Evolutionary conservation across 1,140 invertebrate species (phyloP).

Genomic region (Pinna nobilis): DNA sequence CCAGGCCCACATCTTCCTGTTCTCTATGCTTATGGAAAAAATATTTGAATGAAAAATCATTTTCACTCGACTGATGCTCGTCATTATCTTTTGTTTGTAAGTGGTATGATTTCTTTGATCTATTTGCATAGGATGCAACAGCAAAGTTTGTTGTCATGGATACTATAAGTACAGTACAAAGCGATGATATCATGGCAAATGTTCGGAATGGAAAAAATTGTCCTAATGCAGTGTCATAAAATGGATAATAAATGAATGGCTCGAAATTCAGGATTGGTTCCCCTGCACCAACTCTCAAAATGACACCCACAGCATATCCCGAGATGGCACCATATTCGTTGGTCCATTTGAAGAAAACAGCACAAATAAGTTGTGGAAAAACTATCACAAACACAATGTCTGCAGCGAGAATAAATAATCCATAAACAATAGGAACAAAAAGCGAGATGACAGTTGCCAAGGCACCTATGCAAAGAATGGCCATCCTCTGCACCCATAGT

Average conservation of each 20-base stretch:
- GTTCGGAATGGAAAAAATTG: slow-evolving; percentile 68
- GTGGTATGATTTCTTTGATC: too few relatives aligned
- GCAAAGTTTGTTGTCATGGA: neutral
- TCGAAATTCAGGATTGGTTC: slow-evolving; percentile 57
- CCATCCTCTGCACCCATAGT: slow-evolving; percentile 55
- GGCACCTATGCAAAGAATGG: slow-evolving; percentile 60
- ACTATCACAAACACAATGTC: slow-evolving; percentile 72
- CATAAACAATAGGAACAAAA: slow-evolving; percentile 62
- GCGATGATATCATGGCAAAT: slow-evolving; percentile 43
- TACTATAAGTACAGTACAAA: neutral
- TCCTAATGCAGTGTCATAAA: slow-evolving; percentile 47
- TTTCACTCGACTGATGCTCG: too few relatives aligned
- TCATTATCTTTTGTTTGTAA: too few relatives aligned
- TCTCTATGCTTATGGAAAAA: too few relatives aligned
- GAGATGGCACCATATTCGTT: slow-evolving; percentile 59
- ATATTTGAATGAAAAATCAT: too few relatives aligned
- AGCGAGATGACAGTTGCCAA: slow-evolving; percentile 66
- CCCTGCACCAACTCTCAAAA: slow-evolving; percentile 67
- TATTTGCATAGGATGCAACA: too few relatives aligned
- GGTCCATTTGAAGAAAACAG: slow-evolving; percentile 58
- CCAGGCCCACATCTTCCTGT: too few relatives aligned
- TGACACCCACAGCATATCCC: slow-evolving; percentile 57
- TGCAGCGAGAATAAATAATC: slow-evolving; percentile 69
- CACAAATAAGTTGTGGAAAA: slow-evolving; percentile 68
- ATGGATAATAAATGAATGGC: slow-evolving; percentile 65